Conservation (phyloP, 1,140 invertebrate species). For the Drosophila pachea region DNA sequence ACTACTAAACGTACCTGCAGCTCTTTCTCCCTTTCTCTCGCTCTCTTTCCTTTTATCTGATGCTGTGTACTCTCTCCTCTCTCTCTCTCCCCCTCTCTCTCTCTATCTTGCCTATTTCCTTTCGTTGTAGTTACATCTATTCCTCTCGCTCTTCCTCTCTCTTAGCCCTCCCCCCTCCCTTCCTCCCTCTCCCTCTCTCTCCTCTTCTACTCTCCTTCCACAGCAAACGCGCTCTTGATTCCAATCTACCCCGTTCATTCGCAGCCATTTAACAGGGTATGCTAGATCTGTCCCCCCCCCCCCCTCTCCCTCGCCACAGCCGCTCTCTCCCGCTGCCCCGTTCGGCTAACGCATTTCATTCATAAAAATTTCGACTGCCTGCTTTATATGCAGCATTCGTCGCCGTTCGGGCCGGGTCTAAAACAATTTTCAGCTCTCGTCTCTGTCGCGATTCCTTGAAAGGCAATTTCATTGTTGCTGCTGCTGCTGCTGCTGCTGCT, state of each 20-base stretch:
- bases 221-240: not conserved
- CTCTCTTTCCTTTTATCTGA: not conserved
- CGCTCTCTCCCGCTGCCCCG: not conserved
- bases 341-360: conserved; percentile 23
- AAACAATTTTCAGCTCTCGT: conserved; percentile 1
- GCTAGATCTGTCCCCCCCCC: not conserved
- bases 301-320: too few species aligned
- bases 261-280: not conserved
- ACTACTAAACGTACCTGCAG: too few species aligned
- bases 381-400: conserved; percentile 21
- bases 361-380: conserved; percentile 22
- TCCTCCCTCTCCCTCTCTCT: not conserved
- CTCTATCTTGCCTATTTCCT: not conserved
- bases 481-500: not conserved
- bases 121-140: not conserved
- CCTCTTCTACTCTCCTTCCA: not conserved
- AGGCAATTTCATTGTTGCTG: conserved; percentile 32
- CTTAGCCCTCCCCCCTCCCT: not conserved
- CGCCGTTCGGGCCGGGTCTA: not conserved
- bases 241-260: not conserved
- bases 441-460: conserved; percentile 16
- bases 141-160: not conserved
- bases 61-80: not conserved
- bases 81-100: not conserved
- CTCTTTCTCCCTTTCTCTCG: not conserved